phyloP scores from a whole-genome alignment of 2,113 vertebrate species.

The Actenoides hombroni region DNA sequence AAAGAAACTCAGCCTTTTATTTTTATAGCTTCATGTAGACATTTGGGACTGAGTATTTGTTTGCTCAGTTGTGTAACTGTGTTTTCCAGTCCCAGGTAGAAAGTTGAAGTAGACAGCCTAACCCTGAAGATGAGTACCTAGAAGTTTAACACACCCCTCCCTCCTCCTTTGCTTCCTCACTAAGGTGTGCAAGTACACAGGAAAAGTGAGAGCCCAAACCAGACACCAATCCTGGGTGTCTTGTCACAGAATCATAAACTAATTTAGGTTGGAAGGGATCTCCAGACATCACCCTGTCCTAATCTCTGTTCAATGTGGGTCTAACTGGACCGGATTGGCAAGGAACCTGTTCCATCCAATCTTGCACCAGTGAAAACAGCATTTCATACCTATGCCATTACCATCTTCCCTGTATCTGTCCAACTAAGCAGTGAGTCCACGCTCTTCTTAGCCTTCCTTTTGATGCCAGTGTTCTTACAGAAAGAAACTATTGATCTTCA shows the following conservation, averaged over 20 bases:
- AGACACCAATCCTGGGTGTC: not conserved
- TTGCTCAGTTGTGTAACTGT: not conserved
- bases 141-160: not conserved
- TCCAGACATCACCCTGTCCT: not conserved
- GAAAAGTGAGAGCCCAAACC: not conserved
- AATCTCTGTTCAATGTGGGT: not conserved
- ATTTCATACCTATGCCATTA: not conserved
- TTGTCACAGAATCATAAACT: not conserved
- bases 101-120: not conserved
- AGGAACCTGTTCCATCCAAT: not conserved
- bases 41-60: not conserved
- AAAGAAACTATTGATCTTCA: not conserved
- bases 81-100: not conserved
- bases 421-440: not conserved
- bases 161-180: not conserved
- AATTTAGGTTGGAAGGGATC: not conserved
- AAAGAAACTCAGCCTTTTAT: not conserved
- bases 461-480: not conserved
- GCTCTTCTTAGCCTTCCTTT: not conserved
- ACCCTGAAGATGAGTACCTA: not conserved
- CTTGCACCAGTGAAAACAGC: not conserved
- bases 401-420: not conserved
- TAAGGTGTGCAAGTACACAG: fast-evolving
- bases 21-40: not conserved
- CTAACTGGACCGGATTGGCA: not conserved